These are phyloP conservation scores for Isurus oxyrinchus DNA, from an alignment of 2,113 vertebrate species.

Conservation along the genomic window DNA sequence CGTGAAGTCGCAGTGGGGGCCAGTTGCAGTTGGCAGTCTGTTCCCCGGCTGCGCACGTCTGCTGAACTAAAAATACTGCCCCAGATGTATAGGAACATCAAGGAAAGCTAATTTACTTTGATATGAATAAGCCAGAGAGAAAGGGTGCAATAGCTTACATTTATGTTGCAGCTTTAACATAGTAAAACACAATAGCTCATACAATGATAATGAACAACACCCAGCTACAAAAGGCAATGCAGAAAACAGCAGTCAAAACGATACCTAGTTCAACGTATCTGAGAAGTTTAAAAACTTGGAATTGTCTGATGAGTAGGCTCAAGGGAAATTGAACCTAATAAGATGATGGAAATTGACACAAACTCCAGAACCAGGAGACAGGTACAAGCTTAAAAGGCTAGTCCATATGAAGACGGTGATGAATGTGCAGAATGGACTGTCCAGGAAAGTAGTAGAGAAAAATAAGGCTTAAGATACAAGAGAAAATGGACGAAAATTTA, in stretches of 20 bases:
- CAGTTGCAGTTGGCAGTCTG: too few species aligned
- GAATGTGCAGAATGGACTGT: background rate
- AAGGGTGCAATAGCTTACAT: background rate
- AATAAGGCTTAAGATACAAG: background rate
- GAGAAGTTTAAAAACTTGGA: background rate
- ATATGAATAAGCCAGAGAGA: background rate
- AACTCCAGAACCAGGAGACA: background rate
- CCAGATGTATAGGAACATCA: too few species aligned
- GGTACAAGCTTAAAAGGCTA: background rate
- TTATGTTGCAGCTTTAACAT: background rate
- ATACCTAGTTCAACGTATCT: background rate
- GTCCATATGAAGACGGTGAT: background rate
- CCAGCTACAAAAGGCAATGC: background rate
- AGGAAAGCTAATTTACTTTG: background rate
- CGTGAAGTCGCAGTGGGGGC: too few species aligned
- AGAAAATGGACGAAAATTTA: background rate
- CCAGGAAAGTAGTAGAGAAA: background rate
- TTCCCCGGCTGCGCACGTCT: too few species aligned
- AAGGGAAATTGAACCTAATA: background rate
- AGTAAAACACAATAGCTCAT: background rate
- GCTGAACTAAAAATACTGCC: too few species aligned
- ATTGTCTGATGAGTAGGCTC: background rate
- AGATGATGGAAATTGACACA: background rate
- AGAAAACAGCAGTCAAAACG: background rate
- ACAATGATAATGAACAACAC: background rate